Conservation (phyloP, 1,140 invertebrate species). For the Pogonus chalceus region DNA sequence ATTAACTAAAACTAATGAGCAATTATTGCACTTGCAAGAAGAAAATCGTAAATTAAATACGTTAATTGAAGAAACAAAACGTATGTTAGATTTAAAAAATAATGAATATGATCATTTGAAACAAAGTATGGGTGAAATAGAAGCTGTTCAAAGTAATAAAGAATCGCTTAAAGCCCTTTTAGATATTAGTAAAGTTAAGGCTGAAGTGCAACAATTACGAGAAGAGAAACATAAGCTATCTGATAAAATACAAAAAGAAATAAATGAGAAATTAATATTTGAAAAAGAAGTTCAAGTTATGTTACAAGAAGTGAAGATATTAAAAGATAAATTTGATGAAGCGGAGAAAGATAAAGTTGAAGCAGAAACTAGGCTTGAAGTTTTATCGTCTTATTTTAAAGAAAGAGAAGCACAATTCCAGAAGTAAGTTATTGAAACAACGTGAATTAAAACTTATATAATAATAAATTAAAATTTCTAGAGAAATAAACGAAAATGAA, state of each 20-base stretch:
- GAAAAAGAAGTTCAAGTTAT: constrained; percentile 25
- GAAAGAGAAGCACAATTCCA: constrained; percentile 76
- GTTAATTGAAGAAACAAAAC: constrained; percentile 19
- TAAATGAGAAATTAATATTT: constrained; percentile 27
- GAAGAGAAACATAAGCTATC: constrained; percentile 33
- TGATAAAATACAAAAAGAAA: constrained; percentile 35
- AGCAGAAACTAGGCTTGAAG: constrained; percentile 70
- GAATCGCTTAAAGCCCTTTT: constrained; percentile 35
- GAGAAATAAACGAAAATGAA: constrained; percentile 70
- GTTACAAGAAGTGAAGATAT: constrained; percentile 40
- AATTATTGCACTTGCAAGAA: constrained; percentile 10
- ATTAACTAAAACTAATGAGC: constrained; percentile 18
- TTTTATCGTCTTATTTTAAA: constrained; percentile 78
- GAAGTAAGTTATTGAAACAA: constrained; percentile 46
- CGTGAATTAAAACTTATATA: background rate
- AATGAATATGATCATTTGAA: constrained; percentile 33
- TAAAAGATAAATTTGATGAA: constrained; percentile 54
- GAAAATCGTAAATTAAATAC: constrained; percentile 12
- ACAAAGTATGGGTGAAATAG: constrained; percentile 36
- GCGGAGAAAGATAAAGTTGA: constrained; percentile 70
- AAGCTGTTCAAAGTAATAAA: constrained; percentile 34
- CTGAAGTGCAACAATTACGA: constrained; percentile 39
- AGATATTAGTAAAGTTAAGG: constrained; percentile 37
- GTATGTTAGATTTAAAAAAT: constrained; percentile 26
- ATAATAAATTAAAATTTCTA: constrained; percentile 24